Base-by-base conservation (phyloP, 2,113 vertebrate species). In the Chloropsis hardwickii region DNA sequence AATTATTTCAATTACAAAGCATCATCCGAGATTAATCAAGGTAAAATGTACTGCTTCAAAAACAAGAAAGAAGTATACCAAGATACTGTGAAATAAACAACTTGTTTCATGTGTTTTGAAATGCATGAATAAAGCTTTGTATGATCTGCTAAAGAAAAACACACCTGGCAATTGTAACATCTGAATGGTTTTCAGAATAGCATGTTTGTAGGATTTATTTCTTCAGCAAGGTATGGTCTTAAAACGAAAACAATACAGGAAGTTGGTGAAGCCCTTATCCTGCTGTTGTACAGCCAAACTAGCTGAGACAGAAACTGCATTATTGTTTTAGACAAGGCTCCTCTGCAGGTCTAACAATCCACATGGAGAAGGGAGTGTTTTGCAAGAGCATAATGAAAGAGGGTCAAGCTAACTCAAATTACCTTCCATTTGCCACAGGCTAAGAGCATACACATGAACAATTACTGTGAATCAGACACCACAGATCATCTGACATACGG, bases 351-450 rank as follows among this genome's bases (percentile, higher is more conserved):
- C 69, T 92, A 88, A 84, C 76, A 92, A 92, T 83, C 86, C 86
- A 78, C 20, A 10, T n/a, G 64, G 67, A 90, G 57, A 86, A 91
- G 88, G 91, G 94, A 97, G 95, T 71, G 86, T 56, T 92, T 90
- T 92, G 50, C 86, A 85, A 94, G 54, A 73, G 60, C 6, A 3
- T 88, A 83, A 94, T 91, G 88, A 92, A 92, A 96, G 83, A 88
- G 86, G 92, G 95, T 94, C 95, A 96, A 67, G 86, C 83, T 91
- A 88, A 97, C 95, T 96, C 96, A 91, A 91, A 94, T 97, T 96
- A 96, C 95, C 92, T 91, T 93, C 60, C 91, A 92, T 94, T 97
- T 90, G 94, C 96, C 85, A 96, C 90, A 88, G 90, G 79, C 94
- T 94, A 94, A 94, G 79, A 88, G 76, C 92, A 67, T 37, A 94